Conservation (phyloP, 2,888 invertebrate species). For the Yponomeuta malinellus region DNA sequence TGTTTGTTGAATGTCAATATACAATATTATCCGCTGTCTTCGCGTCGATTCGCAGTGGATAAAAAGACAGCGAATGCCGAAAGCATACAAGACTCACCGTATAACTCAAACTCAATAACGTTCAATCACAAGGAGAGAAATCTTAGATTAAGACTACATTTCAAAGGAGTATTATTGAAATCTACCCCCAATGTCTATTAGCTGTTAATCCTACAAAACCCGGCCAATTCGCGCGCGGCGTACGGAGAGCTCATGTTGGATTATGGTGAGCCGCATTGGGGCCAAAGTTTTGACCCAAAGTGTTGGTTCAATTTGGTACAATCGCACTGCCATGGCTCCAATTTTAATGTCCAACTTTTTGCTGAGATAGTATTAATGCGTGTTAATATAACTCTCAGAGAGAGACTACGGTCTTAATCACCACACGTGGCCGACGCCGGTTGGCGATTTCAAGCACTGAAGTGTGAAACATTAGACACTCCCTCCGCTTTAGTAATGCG, state of each 20-base stretch:
- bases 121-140: not conserved
- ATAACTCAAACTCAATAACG: not conserved
- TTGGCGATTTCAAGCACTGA: too few species aligned
- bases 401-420: too few species aligned
- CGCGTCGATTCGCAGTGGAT: too few species aligned
- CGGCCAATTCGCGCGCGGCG: constrained; percentile 7
- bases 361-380: too few species aligned
- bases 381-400: too few species aligned
- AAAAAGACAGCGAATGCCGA: too few species aligned
- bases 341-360: not conserved
- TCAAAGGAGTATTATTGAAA: not conserved
- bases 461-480: too few species aligned
- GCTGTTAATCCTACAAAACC: constrained; percentile 15
- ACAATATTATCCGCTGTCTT: too few species aligned
- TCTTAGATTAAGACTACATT: not conserved
- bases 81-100: too few species aligned
- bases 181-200: constrained; percentile 12
- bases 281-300: not conserved
- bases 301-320: not conserved
- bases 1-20: too few species aligned
- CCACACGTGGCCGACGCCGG: too few species aligned
- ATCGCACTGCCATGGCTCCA: not conserved
- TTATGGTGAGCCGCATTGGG: not conserved
- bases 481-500: too few species aligned
- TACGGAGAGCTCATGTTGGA: not conserved